Base-by-base conservation (phyloP, 2,888 invertebrate species). In the Cataglyphis rosenhaueri region DNA sequence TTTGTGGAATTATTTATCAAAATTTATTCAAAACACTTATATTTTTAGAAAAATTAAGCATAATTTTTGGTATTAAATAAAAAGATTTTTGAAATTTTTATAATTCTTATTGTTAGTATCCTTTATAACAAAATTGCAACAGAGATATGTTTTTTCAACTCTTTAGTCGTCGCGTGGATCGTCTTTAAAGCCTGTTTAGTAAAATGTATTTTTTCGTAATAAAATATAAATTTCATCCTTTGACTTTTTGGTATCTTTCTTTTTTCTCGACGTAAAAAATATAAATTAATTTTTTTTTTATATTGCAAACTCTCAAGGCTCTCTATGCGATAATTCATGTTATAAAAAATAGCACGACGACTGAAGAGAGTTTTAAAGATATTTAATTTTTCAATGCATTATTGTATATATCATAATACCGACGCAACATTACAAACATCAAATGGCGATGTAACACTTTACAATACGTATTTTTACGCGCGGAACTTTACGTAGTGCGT, bases 401-500 rank as follows among this genome's bases (percentile, higher is more conserved):
- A 29, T 41, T 25, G 18, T 10, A 18, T 44, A 44, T n/a, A 21
- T 21, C 8, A 21, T 35, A 41, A 78, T 57, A 59, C 44, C n/a
- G 21, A 32, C 18, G 18, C 35, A 21, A 68, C 48, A 48, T 71
- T 59, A 61, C 18, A 59, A 21, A 18, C 35, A 71, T 79, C 78
- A 61, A 48, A 48, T 25, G 25, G 5, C 41, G 21, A 12, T 48
- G 61, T 61, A 78, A 71, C 59, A 68, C 48, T 79, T 79, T 1
- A 35, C 59, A n/a, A 62, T 38, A 25, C 12, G 68, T 61, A 79
- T 48, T 79, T 52, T 8, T n/a, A 57, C 25, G 4, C 41, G 6
- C 41, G 66, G 41, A 81, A 81, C 74, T 83, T 82, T 35, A 59
- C 59, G 29, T 44, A 25, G 68, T 55, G 68, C 25, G 70, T 61